Base-by-base conservation (phyloP, 2,113 vertebrate genomes). In the Cephalopholis sonnerati region DNA sequence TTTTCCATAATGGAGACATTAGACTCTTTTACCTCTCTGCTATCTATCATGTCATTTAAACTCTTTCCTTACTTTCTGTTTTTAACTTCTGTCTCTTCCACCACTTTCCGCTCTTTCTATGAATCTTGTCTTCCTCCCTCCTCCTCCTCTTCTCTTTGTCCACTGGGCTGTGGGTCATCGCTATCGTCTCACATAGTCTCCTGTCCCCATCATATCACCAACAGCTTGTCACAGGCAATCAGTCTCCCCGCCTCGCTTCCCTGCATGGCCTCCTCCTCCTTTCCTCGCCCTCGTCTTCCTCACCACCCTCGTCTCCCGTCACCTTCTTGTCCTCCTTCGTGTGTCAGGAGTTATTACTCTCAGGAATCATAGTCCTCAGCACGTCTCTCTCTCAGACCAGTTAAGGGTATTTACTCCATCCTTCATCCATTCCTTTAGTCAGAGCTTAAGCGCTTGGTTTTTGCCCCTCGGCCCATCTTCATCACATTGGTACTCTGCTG, bases 191-290 rank as follows among this genome's bases (percentile, higher is more conserved):
- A 57, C 77, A 80, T 77, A 61, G 75, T 87, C 87, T 87, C 86
- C 79, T 67, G 89, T 93, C 88, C 84, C 86, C 91, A 86, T 93
- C 91, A 90, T 93, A 91, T 94, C 93, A 93, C 89, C 84, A 89
- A 93, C 92, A 93, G 89, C 94, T 91, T 96, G 95, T 95, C 95
- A 92, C 86, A 92, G 84, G 62, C 92, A 89, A 95, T 95, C 92
- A 93, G 79, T 76, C 80, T 89, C 63, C 50, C 25, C 25, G 87
- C 76, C 81, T 86, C 74, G 48, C 85, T 54, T 87, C 86, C 12
- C 87, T 11, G 78, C 81, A 10, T 53, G 62, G 73, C 83, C 78
- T 55, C 82, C 71, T 59, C 81, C 78, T 82, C 32, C 50, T 51
- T 53, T 84, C 88, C 29, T 74, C 46, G 2, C 58, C 62, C 65